Conservation (phyloP, 2,797 vertebrate species). For the Molothrus ater region DNA sequence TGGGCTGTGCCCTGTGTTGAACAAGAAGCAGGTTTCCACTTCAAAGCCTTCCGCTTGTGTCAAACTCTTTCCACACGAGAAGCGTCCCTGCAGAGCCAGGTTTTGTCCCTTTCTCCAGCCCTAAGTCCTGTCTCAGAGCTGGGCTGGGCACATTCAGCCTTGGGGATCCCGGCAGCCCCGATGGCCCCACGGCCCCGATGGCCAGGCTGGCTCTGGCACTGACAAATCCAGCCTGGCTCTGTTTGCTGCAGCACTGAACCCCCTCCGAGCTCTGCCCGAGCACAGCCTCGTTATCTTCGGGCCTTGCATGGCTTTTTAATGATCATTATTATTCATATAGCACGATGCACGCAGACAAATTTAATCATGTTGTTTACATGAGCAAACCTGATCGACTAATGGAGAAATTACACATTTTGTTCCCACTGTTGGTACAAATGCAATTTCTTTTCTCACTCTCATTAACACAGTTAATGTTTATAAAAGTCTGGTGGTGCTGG, state of each 20-base stretch:
- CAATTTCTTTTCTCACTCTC: background rate
- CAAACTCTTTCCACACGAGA: fast-evolving
- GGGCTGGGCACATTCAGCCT: too few relatives aligned
- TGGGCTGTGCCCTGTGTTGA: too few relatives aligned
- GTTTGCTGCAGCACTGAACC: background rate
- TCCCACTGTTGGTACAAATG: conserved; percentile 11
- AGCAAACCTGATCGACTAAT: conserved; percentile 42
- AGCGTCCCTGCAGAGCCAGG: background rate
- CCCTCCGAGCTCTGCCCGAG: background rate
- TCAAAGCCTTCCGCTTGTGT: background rate
- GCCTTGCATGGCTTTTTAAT: conserved; percentile 1
- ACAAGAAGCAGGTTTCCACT: background rate
- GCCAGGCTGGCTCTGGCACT: background rate
- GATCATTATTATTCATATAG: conserved; percentile 49
- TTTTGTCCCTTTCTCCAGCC: background rate
- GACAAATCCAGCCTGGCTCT: too few relatives aligned
- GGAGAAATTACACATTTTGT: conserved; percentile 18
- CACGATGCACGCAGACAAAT: background rate
- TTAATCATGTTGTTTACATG: conserved; percentile 38
- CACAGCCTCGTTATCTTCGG: background rate
- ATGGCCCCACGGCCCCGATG: background rate
- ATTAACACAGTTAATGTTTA: conserved; percentile 20
- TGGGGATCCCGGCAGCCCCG: too few relatives aligned
- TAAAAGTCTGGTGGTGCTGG: background rate
- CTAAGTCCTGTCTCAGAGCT: fast-evolving